Evolutionary conservation across 2,797 vertebrate genomes (phyloP), one percentile per base, ranked within the genome.

Genomic region (Emys orbicularis): DNA sequence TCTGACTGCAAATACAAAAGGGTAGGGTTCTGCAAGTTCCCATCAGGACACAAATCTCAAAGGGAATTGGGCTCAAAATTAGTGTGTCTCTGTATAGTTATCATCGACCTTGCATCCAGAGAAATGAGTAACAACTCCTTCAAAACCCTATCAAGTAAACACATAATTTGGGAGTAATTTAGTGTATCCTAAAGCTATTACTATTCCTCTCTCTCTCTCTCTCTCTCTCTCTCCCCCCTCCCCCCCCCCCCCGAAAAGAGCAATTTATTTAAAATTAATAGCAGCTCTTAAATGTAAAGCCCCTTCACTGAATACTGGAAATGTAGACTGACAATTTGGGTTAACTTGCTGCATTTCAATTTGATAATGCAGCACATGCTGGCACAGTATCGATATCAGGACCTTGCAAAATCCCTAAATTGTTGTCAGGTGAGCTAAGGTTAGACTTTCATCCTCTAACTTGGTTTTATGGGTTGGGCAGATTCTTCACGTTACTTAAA

Each of bases 171-270:
- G 57, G 57, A 29, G 57, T 59, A 27, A 59, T 59, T 59, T 27
- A 27, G 27, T 31, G 27, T 29, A 59, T 59, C 57, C 12, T 59
- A 59, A 59, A 59, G 57, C 12, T 59, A 31, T 59, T 59, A 6
- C 27, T 59, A 59, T 29, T 52, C 8, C 11, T 11, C 27, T 8
- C 44, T 44, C 44, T 44, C 11, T 29, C 57, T 44, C 44, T 44
- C 44, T 44, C 27, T 9, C 4, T 5, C 44, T 7, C 44, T 44
- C 6, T 7, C 6, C 2, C 6, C 25, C 8, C n/a, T n/a, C n/a
- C 25, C 10, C 2, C 3, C 1, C 31, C 61, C 61, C 61, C n/a
- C n/a, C 0, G 1, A 1, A 9, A 37, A 68, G 34, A 68, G n/a
- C 15, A 18, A 37, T 68, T 68, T 68, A n/a, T 68, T 68, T 34